Evolutionary conservation across 2,113 vertebrate genomes (phyloP), one percentile per base, ranked within the genome.

Genomic region (Girardinichthys multiradiatus): DNA sequence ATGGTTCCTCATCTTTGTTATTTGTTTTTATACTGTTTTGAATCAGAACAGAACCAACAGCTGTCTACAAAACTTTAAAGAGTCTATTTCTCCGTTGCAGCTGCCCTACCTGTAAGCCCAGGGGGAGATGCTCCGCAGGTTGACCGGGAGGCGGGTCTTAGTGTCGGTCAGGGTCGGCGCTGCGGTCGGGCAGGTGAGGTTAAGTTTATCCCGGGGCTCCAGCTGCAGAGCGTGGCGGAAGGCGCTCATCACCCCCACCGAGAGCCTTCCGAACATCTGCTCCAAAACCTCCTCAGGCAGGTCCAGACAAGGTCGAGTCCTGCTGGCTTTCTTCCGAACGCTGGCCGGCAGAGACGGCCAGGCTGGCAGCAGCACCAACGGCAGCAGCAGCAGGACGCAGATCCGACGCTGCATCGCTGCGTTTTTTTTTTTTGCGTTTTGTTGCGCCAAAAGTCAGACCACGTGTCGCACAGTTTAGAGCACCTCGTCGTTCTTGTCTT

Each of bases 171-270:
- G 68, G 12, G 91, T 14, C 58, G 94, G 91, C 0, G 76, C 70
- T 14, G 90, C 87, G 67, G 89, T 87, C 8, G 96, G 96, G 84
- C 97, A 99, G 87, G 91, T 97, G 59, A 93, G 82, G 88, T 97
- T 97, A 64, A 92, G 93, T 35, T 94, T 91, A 75, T 95, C 94
- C 39, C 87, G 86, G 24, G 96, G 95, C 67, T 95, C 95, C 62
- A 96, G 94, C 91, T 98, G 95, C 91, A 98, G 93, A 11, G 97
- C 96, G 93, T 99, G 96, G 73, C 97, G 96, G 88, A 97, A 99
- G 8, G 97, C 97, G 88, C 95, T 95, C 74, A 98, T 95, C 82
- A 98, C 96, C 10, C 96, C 96, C 1, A 96, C 96, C 0, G 95
- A 95, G 60, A 98, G 95, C n/a, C 96, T 92, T 17, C 97, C 97